Conservation (phyloP, 1,140 invertebrate genomes). For the Drosophila simulans region DNA sequence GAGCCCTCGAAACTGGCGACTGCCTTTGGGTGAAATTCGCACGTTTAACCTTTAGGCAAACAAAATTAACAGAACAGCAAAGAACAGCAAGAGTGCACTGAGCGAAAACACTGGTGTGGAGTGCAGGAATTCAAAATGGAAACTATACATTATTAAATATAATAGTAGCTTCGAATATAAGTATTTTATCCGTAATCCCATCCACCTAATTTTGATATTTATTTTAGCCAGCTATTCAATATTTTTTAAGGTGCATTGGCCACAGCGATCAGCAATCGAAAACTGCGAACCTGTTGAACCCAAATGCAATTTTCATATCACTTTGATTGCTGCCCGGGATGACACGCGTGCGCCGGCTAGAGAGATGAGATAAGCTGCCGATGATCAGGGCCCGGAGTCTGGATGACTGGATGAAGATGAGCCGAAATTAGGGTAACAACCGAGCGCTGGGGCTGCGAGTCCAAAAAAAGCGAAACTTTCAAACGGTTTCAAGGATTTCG, state of each 20-base stretch:
- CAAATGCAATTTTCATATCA: conserved; percentile 84
- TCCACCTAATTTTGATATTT: neutral
- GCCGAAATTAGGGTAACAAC: conserved; percentile 74
- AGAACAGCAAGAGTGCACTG: conserved; percentile 38
- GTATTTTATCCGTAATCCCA: no score
- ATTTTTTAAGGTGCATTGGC: conserved; percentile 4
- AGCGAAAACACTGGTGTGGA: neutral
- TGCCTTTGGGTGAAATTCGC: conserved; percentile 80
- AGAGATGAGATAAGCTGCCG: conserved; percentile 65
- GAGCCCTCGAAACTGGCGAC: conserved; percentile 36
- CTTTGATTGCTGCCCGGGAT: conserved; percentile 83
- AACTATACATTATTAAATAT: no score
- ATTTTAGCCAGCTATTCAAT: no score
- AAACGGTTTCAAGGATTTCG: conserved; percentile 80
- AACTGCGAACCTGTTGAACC: conserved; percentile 78
- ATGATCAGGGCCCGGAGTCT: conserved; percentile 46
- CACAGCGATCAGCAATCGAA: conserved; percentile 48
- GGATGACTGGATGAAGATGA: conserved; percentile 65
- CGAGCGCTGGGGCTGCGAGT: conserved; percentile 25
- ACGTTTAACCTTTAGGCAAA: conserved; percentile 84
- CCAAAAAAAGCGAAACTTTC: conserved; percentile 75
- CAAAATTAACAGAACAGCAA: conserved; percentile 53
- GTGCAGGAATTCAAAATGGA: neutral
- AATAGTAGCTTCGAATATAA: neutral
- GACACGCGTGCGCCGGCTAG: conserved; percentile 77